Base-by-base conservation (phyloP, 1,140 invertebrate genomes). In the Drosophila lacertosa region DNA sequence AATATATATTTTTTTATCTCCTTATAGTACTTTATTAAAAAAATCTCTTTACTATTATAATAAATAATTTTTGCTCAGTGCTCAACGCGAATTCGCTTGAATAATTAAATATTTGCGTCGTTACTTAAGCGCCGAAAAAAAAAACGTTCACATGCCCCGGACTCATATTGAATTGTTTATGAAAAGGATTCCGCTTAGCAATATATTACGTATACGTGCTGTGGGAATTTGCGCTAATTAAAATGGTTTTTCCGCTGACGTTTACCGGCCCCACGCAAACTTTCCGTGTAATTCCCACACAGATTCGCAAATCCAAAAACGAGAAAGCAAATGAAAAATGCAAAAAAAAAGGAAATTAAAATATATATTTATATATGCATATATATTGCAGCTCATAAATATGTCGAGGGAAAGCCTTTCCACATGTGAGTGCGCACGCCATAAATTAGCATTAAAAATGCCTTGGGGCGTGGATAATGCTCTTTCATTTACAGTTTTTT, bases 391-490 rank as follows among this genome's bases (percentile, higher is more conserved):
- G 80, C 80, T 84, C 80, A 79, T 84, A 74, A 84, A 84, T 84
- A 84, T 80, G 68, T 72, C 44, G 67, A 26, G 48, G 40, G 42
- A 37, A 44, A 44, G 50, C 55, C 55, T 26, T 58, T 54, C 60
- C 71, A 75, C 81, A 84, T 76, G 63, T 74, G 60, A 76, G 58
- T 47, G 47, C 55, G 63, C 33, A 50, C 51, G 55, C 74, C 60
- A 88, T 86, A 86, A 88, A 86, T 88, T 86, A 86, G 81, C 77
- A 86, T 86, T 86, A 88, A 81, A 74, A 80, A 69, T 71, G 65
- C 74, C 57, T 82, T 37, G 60, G 81, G 77, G 73, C 81, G 57
- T 59, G 76, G 68, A 74, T 80, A 35, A 58, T 81, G 54, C 47
- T 77, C 55, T 64, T 67, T 42, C 18, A 4, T 45, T 44, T 40